Conservation (phyloP, 2,797 vertebrate species). For the Tauraco hartlaubi region DNA sequence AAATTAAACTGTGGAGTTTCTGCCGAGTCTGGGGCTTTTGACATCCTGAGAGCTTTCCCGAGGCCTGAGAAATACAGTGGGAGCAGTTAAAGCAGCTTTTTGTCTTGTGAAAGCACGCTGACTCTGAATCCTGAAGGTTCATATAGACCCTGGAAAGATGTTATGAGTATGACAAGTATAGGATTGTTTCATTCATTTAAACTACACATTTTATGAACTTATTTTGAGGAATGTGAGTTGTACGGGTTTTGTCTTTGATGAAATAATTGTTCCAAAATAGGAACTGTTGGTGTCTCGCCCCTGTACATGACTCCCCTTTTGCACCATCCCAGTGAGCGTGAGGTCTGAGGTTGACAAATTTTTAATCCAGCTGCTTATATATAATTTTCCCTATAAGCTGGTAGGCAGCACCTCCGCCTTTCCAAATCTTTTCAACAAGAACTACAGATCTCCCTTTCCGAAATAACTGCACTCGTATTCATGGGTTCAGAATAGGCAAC, state of each 20-base stretch:
- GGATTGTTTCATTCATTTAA: neutral
- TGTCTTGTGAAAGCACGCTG: neutral
- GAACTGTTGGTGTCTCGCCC: neutral
- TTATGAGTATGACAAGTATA: neutral
- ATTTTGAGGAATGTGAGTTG: neutral
- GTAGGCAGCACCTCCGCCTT: neutral
- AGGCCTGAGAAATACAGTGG: neutral
- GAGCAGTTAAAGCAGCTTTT: neutral
- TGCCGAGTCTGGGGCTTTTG: neutral
- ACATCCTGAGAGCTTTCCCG: slow-evolving; percentile 8
- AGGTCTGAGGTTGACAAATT: neutral
- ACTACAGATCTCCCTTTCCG: neutral
- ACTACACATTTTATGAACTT: neutral
- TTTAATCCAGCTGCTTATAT: neutral
- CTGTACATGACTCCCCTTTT: neutral
- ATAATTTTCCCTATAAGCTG: neutral
- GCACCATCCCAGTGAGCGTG: accelerated
- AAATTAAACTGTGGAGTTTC: slow-evolving; percentile 11
- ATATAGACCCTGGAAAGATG: neutral
- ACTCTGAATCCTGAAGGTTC: neutral
- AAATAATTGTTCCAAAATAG: neutral
- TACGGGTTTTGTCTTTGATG: neutral
- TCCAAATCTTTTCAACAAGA: neutral
- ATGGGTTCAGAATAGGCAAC: neutral
- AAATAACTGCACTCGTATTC: neutral